A percentile compares a stretch with the other conserved stretches of the same genome.
These are phyloP conservation scores for Lasius fuliginosus DNA, from an alignment of 2,888 invertebrate species.

Conservation along the genomic window DNA sequence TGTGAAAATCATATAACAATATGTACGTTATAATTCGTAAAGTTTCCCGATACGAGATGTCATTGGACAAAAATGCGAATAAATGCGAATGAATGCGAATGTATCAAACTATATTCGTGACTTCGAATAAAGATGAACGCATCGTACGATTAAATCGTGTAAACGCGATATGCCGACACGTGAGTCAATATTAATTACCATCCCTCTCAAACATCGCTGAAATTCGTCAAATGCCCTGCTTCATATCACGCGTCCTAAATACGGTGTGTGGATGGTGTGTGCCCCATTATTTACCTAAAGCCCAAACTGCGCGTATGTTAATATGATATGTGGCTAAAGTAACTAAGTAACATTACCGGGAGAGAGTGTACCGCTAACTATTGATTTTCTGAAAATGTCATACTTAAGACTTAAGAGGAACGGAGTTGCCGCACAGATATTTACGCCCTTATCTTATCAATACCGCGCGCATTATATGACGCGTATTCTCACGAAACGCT, in stretches of 20 bases:
- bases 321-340: slow-evolving; percentile 30
- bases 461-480: neutral
- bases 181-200: slow-evolving; percentile 49
- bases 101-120: neutral
- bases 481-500: slow-evolving; percentile 2
- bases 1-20: neutral
- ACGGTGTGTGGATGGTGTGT: neutral
- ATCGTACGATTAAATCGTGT: slow-evolving; percentile 18
- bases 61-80: neutral
- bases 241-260: slow-evolving; percentile 39
- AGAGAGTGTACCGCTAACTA: slow-evolving; percentile 6
- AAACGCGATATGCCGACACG: slow-evolving; percentile 20
- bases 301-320: slow-evolving; percentile 2
- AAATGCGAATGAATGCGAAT: neutral
- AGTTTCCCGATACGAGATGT: neutral
- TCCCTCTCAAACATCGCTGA: slow-evolving; percentile 45
- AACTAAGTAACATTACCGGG: slow-evolving; percentile 25
- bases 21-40: neutral
- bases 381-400: slow-evolving; percentile 37
- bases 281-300: slow-evolving; percentile 39
- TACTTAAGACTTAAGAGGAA: slow-evolving; percentile 20
- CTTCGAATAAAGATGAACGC: slow-evolving; percentile 23
- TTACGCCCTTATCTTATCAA: slow-evolving; percentile 47
- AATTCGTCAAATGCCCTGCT: slow-evolving; percentile 39
- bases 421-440: slow-evolving; percentile 4